These are phyloP conservation scores for Philaethria dido DNA, from an alignment of 2,888 invertebrate genomes.

Conservation along the genomic window DNA sequence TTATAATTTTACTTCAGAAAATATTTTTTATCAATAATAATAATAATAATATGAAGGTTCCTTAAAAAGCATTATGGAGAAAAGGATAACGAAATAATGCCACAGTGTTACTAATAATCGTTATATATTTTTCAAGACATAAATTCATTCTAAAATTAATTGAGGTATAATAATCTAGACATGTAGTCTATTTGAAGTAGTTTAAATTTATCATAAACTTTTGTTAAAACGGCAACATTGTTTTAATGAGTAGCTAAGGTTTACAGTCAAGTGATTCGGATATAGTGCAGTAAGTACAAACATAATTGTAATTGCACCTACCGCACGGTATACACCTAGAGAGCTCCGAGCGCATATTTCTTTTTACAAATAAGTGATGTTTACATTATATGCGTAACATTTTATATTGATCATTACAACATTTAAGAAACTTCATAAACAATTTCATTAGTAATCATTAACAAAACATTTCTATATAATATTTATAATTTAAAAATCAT, in stretches of 20 bases:
- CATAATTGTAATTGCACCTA: slow-evolving; percentile 16
- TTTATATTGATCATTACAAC: slow-evolving; percentile 17
- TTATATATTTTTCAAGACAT: slow-evolving; percentile 76
- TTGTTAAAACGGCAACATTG: slow-evolving; percentile 55
- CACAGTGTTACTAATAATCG: slow-evolving; percentile 51
- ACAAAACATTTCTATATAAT: slow-evolving; percentile 58
- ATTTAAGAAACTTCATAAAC: slow-evolving; percentile 40
- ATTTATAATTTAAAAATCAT: slow-evolving; percentile 62
- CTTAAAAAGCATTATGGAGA: slow-evolving; percentile 15
- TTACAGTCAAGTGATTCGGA: slow-evolving; percentile 36
- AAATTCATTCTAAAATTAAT: slow-evolving; percentile 77
- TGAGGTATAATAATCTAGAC: slow-evolving; percentile 80
- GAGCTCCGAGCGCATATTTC: slow-evolving; percentile 35
- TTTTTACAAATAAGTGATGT: slow-evolving; percentile 55
- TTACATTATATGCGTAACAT: slow-evolving; percentile 43
- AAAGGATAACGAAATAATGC: slow-evolving; percentile 43
- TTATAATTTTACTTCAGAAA: background rate
- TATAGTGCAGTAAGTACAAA: slow-evolving; percentile 38
- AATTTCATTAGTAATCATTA: slow-evolving; percentile 57
- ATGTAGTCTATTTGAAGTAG: slow-evolving; percentile 70
- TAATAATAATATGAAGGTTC: background rate
- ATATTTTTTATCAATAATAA: background rate
- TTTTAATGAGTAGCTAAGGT: slow-evolving; percentile 36
- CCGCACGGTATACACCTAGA: slow-evolving; percentile 30
- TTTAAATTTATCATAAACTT: slow-evolving; percentile 61